Percentiles rank a stretch among this genome's conserved stretches.
Conservation (phyloP, 2,797 vertebrate genomes). For the Dendrocincla fuliginosa region DNA sequence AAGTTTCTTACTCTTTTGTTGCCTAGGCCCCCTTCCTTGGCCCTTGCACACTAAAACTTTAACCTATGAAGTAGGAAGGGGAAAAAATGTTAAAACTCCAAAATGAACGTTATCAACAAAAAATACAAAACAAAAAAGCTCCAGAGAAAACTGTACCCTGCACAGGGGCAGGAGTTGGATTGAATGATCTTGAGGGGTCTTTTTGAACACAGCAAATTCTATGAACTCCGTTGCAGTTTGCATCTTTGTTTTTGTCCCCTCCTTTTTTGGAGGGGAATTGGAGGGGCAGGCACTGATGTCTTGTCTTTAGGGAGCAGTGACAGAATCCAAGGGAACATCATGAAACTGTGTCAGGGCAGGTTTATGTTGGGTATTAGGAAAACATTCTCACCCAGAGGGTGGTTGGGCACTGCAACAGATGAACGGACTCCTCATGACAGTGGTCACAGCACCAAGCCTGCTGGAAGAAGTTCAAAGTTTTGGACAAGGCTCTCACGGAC, state of each 20-base stretch:
- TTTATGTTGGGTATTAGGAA: not conserved
- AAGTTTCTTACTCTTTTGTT: not conserved
- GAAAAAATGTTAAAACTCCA: accelerated
- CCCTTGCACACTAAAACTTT: not conserved
- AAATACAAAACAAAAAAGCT: accelerated
- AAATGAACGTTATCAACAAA: not conserved
- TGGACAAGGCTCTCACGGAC: not conserved
- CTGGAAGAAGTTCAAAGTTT: not conserved
- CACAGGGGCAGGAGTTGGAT: not conserved
- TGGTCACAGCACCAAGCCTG: not conserved
- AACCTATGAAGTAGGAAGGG: not conserved
- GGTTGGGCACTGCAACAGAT: not conserved
- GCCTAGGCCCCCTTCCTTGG: not conserved
- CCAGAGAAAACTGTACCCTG: not conserved
- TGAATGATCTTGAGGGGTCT: too few species aligned
- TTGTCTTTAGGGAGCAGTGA: too few species aligned
- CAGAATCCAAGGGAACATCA: not conserved
- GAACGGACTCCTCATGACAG: not conserved
- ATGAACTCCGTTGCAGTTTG: accelerated
- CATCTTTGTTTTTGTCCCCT: too few species aligned
- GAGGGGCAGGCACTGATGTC: not conserved
- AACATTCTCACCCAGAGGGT: not conserved
- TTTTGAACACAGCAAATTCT: not conserved
- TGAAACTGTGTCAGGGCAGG: not conserved
- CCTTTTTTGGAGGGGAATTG: accelerated